Evolutionary conservation across 2,113 vertebrate genomes (phyloP).

Genomic region (Tenrec ecaudatus): DNA sequence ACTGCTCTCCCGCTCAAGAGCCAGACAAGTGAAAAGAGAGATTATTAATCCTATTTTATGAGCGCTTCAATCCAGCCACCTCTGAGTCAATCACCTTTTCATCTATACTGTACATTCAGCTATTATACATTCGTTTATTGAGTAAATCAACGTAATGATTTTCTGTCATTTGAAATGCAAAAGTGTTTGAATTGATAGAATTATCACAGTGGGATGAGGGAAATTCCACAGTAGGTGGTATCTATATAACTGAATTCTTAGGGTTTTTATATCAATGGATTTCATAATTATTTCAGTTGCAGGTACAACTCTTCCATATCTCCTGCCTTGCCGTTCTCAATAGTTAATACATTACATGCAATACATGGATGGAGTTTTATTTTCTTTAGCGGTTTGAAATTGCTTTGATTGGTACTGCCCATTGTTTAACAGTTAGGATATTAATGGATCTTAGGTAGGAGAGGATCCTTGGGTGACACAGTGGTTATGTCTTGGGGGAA

Average conservation of each 20-base stretch:
- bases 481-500: too few species aligned
- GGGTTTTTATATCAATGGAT: not conserved
- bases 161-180: not conserved
- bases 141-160: not conserved
- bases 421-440: not conserved
- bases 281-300: not conserved
- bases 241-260: not conserved
- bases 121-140: not conserved
- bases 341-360: not conserved
- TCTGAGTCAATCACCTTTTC: not conserved
- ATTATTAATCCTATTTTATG: too few species aligned
- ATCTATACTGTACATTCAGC: not conserved
- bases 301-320: not conserved
- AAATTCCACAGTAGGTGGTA: not conserved
- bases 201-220: not conserved
- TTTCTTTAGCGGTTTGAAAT: not conserved
- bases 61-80: not conserved
- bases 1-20: not conserved
- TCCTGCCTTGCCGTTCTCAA: not conserved
- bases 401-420: not conserved
- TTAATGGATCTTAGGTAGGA: not conserved
- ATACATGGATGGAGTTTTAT: not conserved
- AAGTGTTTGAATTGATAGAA: not conserved
- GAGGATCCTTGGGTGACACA: too few species aligned
- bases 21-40: not conserved